Evolutionary conservation across 2,797 vertebrate genomes (phyloP).

Genomic region (Oryzias dopingdopingensis): DNA sequence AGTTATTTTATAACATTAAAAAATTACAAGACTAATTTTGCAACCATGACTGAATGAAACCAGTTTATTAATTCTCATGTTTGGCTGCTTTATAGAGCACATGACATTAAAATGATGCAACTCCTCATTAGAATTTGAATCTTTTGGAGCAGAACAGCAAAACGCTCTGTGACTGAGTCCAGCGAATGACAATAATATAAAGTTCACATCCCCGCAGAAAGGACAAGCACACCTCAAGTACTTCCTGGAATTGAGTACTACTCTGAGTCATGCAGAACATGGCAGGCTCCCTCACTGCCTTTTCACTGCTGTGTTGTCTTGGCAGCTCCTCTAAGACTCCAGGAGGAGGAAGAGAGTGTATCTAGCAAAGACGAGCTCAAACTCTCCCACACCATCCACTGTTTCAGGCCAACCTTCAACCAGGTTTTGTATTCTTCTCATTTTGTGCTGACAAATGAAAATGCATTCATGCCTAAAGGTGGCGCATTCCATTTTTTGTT

Average conservation of each 20-base stretch:
- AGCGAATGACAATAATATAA: conserved; percentile 33
- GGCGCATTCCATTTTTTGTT: neutral
- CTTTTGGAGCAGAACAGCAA: conserved; percentile 10
- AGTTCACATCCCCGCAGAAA: conserved; percentile 37
- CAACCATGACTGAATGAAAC: conserved; percentile 36
- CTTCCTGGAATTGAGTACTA: conserved; percentile 61
- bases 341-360: conserved; percentile 61
- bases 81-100: conserved; percentile 28
- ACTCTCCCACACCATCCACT: conserved; percentile 12
- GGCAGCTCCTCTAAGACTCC: conserved; percentile 60
- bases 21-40: conserved; percentile 22
- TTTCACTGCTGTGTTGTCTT: conserved; percentile 57
- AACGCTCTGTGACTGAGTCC: conserved; percentile 17
- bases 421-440: conserved; percentile 4
- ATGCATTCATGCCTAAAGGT: conserved; percentile 5
- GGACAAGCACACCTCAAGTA: conserved; percentile 54
- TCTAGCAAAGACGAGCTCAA: conserved; percentile 44
- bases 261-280: conserved; percentile 53
- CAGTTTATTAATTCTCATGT: conserved; percentile 33
- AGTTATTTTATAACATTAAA: conserved; percentile 51
- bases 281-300: conserved; percentile 39
- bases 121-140: conserved; percentile 32
- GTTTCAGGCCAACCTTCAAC: conserved; percentile 13
- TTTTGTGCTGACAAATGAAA: conserved; percentile 12
- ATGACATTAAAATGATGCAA: conserved; percentile 25